phyloP scores from a whole-genome alignment of 2,797 vertebrate species.

The Sebastes jordani region DNA sequence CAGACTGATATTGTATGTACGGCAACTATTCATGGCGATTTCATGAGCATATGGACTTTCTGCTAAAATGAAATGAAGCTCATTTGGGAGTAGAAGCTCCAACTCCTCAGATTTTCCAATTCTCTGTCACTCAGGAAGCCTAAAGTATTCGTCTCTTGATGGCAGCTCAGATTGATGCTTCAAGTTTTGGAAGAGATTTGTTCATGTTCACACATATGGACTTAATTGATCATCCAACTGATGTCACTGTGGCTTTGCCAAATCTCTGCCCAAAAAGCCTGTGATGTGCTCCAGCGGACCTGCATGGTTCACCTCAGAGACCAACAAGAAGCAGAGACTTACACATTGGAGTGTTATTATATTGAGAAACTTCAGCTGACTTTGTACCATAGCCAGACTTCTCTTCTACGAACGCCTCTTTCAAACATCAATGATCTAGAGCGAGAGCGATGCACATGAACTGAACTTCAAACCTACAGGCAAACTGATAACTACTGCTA shows the following conservation, averaged over 20 bases:
- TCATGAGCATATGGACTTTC: neutral
- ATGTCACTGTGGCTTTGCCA: conserved; percentile 5
- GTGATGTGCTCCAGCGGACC: neutral
- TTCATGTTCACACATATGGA: conserved; percentile 24
- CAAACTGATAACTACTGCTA: conserved; percentile 14
- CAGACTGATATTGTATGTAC: neutral
- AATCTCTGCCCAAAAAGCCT: conserved; percentile 5
- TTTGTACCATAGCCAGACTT: conserved; percentile 19
- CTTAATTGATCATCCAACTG: neutral
- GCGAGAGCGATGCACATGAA: neutral
- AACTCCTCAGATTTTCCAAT: neutral
- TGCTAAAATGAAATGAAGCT: neutral
- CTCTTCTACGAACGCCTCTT: neutral
- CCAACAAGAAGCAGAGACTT: neutral
- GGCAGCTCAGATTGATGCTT: neutral
- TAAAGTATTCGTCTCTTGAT: neutral
- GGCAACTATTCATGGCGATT: neutral
- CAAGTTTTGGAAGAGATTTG: conserved; percentile 16
- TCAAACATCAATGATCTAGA: neutral
- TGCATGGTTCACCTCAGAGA: neutral
- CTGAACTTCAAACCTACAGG: conserved; percentile 17
- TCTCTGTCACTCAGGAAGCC: neutral
- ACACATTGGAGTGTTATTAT: neutral
- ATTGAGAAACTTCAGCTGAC: conserved; percentile 5
- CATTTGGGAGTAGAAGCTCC: neutral